A percentile compares a stretch with the other conserved stretches of the same genome.
phyloP scores from a whole-genome alignment of 1,140 invertebrate genomes.

The Caenorhabditis brenneri region DNA sequence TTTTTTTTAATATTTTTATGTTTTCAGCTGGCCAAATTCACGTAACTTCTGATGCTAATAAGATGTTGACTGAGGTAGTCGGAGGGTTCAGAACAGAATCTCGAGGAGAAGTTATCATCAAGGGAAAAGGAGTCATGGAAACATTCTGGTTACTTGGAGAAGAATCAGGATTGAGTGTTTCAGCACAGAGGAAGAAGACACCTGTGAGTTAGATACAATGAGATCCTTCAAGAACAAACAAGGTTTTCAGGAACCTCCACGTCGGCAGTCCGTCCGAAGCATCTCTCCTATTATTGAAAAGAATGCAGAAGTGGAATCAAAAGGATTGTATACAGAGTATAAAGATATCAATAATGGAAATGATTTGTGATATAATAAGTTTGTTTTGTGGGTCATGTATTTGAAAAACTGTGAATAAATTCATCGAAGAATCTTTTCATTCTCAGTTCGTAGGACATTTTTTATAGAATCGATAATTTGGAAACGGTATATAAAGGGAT shows the following conservation, averaged over 20 bases:
- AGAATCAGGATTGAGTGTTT: conserved; percentile 1
- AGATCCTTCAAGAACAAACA: too few relatives aligned
- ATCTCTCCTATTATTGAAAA: conserved; percentile 17
- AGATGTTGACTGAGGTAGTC: conserved; percentile 62
- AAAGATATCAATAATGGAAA: conserved; percentile 16
- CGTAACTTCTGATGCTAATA: conserved; percentile 63
- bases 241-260: background rate
- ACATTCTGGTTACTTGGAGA: conserved; percentile 54
- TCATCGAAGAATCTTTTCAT: too few relatives aligned
- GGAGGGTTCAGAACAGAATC: conserved; percentile 66
- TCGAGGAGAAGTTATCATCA: conserved; percentile 68
- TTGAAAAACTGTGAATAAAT: too few relatives aligned
- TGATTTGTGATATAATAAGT: background rate
- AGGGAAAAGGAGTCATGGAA: conserved; percentile 59
- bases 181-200: background rate
- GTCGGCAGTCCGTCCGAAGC: background rate
- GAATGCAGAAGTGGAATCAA: background rate
- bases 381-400: background rate
- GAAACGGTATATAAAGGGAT: too few relatives aligned
- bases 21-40: conserved; percentile 67
- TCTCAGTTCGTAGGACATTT: too few relatives aligned
- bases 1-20: background rate
- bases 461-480: too few relatives aligned
- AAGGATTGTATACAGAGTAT: background rate
- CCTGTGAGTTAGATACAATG: background rate